Conservation (phyloP, 2,113 vertebrate genomes). For the Paracanthobrama guichenoti region DNA sequence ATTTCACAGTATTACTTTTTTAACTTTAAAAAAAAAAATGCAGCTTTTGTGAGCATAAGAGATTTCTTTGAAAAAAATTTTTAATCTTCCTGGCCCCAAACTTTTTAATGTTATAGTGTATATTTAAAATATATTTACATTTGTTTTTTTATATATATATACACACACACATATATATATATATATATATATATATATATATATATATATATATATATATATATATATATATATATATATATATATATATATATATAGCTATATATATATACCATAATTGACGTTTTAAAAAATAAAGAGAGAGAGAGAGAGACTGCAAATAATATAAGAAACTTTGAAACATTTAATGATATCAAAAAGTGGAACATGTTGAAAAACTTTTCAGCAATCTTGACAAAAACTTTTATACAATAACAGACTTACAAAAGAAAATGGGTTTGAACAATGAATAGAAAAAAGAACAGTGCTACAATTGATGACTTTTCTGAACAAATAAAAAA, state of each 20-base stretch:
- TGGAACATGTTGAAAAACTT: not conserved
- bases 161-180: too few relatives aligned
- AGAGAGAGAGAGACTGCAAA: not conserved
- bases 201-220: too few relatives aligned
- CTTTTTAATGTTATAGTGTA: not conserved
- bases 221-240: too few relatives aligned
- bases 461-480: not conserved
- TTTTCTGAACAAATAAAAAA: not conserved
- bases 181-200: too few relatives aligned
- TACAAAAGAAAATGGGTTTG: not conserved
- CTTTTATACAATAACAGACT: not conserved
- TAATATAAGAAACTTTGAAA: constrained; percentile 22
- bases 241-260: too few relatives aligned
- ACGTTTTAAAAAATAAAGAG: not conserved
- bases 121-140: not conserved
- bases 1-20: too few relatives aligned
- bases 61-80: not conserved
- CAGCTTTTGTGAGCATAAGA: not conserved
- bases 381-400: constrained; percentile 2
- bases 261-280: not conserved
- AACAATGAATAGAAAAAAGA: constrained; percentile 2
- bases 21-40: too few relatives aligned
- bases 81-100: not conserved
- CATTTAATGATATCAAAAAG: constrained; percentile 38
- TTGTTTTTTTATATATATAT: too few relatives aligned